phyloP scores from a whole-genome alignment of 2,113 vertebrate genomes.

The Pterocles orientalis region DNA sequence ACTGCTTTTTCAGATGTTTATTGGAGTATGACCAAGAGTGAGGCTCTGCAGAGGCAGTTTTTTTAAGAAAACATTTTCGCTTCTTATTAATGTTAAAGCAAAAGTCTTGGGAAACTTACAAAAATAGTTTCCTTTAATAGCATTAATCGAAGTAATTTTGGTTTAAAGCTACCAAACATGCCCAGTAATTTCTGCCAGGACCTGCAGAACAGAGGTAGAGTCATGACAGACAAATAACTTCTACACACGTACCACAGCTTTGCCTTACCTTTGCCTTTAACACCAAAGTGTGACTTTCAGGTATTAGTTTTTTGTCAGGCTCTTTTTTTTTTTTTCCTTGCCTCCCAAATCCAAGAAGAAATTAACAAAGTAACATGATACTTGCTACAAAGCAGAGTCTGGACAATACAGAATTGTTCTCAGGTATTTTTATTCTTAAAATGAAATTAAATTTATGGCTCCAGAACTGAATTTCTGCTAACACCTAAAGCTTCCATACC shows the following conservation, averaged over 20 bases:
- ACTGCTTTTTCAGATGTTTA: neutral
- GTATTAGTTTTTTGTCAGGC: neutral
- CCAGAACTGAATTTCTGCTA: neutral
- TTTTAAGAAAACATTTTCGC: neutral
- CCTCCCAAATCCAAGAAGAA: neutral
- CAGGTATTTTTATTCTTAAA: neutral
- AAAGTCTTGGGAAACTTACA: neutral
- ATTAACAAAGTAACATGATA: constrained; percentile 18
- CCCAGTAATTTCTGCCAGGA: neutral
- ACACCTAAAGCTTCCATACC: neutral
- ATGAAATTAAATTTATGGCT: neutral
- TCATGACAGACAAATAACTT: neutral
- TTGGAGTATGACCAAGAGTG: neutral
- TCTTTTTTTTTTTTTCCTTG: neutral
- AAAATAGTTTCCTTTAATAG: neutral
- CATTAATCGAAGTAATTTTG: neutral
- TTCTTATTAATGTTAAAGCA: neutral
- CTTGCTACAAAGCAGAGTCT: neutral
- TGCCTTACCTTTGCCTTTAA: neutral
- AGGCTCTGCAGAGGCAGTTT: neutral
- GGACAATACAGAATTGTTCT: neutral
- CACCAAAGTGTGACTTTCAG: neutral
- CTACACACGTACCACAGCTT: neutral
- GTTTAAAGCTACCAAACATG: neutral
- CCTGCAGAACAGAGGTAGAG: neutral